Base-by-base conservation (phyloP, 2,113 vertebrate species). In the Percopsis transmontana region DNA sequence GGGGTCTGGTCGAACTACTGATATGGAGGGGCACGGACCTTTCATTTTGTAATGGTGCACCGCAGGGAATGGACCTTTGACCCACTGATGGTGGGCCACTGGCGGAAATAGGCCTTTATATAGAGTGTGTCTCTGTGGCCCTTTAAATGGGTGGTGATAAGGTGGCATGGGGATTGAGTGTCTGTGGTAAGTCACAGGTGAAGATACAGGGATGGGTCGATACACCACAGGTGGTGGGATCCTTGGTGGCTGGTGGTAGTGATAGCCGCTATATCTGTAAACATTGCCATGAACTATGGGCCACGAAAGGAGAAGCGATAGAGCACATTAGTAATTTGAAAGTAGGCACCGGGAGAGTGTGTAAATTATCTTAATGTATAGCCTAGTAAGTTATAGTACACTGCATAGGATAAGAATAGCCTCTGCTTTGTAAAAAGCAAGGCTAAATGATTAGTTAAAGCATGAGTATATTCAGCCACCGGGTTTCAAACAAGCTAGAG, bases 221-320 rank as follows among this genome's bases (percentile, higher is more conserved):
- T 81, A 83, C 77, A 81, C 69, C 74, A 86, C 72, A 16, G 72
- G 77, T 57, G 85, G 83, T 70, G 77, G 74, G 72, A 73, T 86
- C 88, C 81, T 58, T 68, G 76, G 85, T 69, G 84, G 83, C 73
- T 81, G 84, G 72, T 81, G 89, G 83, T 83, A 82, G 74, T 85
- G 88, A 85, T 88, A 90, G 84, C 89, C 86, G 85, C 90, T 91
- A 89, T 91, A 91, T 50, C 83, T 87, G 86, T 90, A 91, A 75
- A 90, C 87, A 90, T 84, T 83, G 72, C 85, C 87, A 82, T 90
- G 87, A 76, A 90, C 92, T 92, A 88, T 64, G 74, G 60, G 70
- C 83, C 91, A 85, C 86, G 83, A 78, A 87, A 77, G 77, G 86
- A 89, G 80, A 88, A 85, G 86, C 74, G 76, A 74, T 79, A 80